Conservation (phyloP, 1,140 invertebrate genomes). For the Batillaria attramentaria region DNA sequence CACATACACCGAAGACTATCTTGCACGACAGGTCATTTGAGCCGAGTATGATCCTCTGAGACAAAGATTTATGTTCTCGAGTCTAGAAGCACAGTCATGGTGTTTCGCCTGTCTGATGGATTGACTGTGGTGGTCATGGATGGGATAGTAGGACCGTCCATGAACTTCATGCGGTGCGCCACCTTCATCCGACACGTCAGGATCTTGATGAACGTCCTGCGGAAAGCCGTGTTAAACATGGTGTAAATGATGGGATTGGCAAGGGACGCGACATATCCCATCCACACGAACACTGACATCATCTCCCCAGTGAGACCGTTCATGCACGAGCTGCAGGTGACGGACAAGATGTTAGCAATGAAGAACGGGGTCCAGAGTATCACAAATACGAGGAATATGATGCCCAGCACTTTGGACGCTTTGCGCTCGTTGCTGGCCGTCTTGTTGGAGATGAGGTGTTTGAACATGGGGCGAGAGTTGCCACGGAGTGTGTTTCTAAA, state of each 20-base stretch:
- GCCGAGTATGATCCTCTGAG: too few species aligned
- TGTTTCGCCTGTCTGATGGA: constrained; percentile 18
- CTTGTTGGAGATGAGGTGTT: constrained; percentile 60
- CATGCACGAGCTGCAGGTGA: constrained; percentile 58
- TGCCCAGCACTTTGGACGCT: constrained; percentile 69
- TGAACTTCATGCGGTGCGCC: constrained; percentile 16
- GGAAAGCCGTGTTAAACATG: constrained; percentile 71
- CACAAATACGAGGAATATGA: constrained; percentile 70
- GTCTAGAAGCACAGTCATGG: constrained; percentile 35
- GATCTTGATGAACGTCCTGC: constrained; percentile 66
- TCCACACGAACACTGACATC: constrained; percentile 69
- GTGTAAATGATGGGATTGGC: constrained; percentile 73
- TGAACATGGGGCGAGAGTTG: constrained; percentile 29
- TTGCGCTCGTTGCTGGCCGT: constrained; percentile 68
- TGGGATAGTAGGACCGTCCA: neutral
- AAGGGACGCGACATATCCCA: constrained; percentile 71
- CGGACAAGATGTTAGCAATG: constrained; percentile 67
- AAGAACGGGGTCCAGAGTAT: constrained; percentile 72
- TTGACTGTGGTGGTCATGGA: constrained; percentile 30
- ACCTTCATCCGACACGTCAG: constrained; percentile 54
- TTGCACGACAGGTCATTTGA: too few species aligned
- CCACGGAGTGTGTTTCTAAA: constrained; percentile 42
- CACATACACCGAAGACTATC: too few species aligned
- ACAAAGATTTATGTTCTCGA: neutral
- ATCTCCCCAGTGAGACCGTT: constrained; percentile 51